These are phyloP conservation scores for Tetanocera ferruginea DNA, from an alignment of 2,888 invertebrate genomes.

Conservation along the genomic window DNA sequence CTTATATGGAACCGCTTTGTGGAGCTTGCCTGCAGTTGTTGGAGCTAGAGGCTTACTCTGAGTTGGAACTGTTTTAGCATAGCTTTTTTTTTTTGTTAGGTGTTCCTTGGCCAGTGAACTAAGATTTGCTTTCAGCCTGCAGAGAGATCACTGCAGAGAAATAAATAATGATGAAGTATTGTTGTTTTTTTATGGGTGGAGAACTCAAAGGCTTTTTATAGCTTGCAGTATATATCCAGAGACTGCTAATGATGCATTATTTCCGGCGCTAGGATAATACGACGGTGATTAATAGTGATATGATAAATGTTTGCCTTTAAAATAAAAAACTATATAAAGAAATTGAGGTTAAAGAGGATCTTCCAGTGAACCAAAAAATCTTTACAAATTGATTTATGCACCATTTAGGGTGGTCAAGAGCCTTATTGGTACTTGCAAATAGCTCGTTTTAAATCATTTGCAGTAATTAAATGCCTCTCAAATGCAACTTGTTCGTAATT, in stretches of 20 bases:
- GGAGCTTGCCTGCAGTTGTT: neutral
- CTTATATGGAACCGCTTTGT: constrained; percentile 34
- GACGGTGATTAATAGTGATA: no score
- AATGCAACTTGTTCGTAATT: no score
- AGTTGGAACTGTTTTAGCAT: no score
- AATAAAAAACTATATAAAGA: no score
- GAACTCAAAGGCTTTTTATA: neutral
- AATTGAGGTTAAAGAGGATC: no score
- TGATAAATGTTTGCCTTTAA: no score
- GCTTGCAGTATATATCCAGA: neutral
- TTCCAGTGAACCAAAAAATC: no score
- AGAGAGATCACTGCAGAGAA: neutral
- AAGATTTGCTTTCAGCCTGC: neutral
- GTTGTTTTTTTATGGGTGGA: constrained; percentile 7
- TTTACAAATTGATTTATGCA: no score
- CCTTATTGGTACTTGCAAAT: no score
- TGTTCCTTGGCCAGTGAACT: constrained; percentile 3
- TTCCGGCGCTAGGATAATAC: constrained; percentile 5
- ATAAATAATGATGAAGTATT: neutral
- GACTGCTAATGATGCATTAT: constrained; percentile 20
- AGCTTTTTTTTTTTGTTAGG: neutral
- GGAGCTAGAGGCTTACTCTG: neutral
- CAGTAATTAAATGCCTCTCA: no score
- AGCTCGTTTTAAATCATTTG: no score
- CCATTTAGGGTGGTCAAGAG: no score